These are phyloP conservation scores for Prolemur simus DNA, from an alignment of 2,113 vertebrate genomes.

Conservation along the genomic window DNA sequence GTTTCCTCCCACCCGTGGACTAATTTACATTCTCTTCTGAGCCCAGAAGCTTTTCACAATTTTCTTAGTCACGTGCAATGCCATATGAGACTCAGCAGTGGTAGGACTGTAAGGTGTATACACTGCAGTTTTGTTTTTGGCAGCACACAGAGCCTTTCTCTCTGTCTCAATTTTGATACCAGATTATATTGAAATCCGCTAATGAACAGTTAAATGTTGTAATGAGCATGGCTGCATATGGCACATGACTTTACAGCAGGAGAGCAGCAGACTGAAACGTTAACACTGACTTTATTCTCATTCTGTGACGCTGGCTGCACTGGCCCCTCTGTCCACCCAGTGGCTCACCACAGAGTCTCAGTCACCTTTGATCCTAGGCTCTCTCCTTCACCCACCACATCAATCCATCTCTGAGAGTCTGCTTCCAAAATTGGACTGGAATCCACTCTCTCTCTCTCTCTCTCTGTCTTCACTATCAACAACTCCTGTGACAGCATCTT, in stretches of 20 bases:
- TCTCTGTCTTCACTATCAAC: neutral
- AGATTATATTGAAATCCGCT: neutral
- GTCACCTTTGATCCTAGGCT: neutral
- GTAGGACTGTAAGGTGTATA: neutral
- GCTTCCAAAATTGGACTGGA: neutral
- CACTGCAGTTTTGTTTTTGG: neutral
- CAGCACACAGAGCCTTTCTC: neutral
- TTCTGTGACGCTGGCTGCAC: neutral
- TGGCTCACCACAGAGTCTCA: neutral
- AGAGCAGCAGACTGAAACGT: neutral
- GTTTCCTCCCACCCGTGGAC: neutral
- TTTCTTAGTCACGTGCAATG: neutral
- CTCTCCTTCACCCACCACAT: neutral
- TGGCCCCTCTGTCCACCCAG: neutral
- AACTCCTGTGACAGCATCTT: neutral
- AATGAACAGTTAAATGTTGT: neutral
- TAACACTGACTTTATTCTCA: neutral
- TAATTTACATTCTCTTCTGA: neutral
- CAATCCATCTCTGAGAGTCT: neutral
- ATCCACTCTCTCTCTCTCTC: neutral
- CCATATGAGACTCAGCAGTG: neutral
- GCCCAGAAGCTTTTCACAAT: neutral
- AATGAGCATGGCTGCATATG: neutral
- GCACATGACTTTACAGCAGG: neutral
- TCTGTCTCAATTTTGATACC: neutral